A percentile compares a stretch with the other conserved stretches of the same genome.
These are phyloP conservation scores for Drosophila tani DNA, from an alignment of 1,140 invertebrate species.

Conservation along the genomic window DNA sequence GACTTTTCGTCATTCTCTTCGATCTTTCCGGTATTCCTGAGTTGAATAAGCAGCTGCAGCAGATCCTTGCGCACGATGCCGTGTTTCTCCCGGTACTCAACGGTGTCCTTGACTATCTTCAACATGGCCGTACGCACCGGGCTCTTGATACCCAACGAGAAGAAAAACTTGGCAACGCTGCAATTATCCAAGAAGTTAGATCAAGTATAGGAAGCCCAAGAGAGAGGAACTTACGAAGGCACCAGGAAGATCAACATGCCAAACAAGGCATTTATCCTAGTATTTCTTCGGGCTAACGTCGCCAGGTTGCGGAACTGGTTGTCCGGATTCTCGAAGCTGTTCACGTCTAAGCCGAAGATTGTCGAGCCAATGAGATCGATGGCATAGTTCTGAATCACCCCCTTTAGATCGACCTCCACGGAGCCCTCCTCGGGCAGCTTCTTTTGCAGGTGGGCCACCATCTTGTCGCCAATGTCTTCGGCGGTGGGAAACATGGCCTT, in stretches of 20 bases:
- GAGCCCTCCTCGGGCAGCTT: slow-evolving; percentile 40
- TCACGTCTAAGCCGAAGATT: slow-evolving; percentile 74
- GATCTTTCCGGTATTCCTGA: slow-evolving; percentile 85
- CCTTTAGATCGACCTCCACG: slow-evolving; percentile 64
- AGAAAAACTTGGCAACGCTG: slow-evolving; percentile 56
- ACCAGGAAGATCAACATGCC: slow-evolving; percentile 65
- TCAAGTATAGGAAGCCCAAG: fast-evolving
- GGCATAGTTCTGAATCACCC: slow-evolving; percentile 65
- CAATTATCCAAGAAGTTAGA: background rate
- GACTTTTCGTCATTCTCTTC: slow-evolving; percentile 66
- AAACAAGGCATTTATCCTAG: slow-evolving; percentile 29
- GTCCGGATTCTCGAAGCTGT: slow-evolving; percentile 69
- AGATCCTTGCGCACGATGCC: slow-evolving; percentile 86
- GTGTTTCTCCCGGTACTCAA: slow-evolving; percentile 86
- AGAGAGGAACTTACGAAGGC: slow-evolving; percentile 58
- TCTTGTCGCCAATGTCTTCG: slow-evolving; percentile 82
- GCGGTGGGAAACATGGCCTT: slow-evolving; percentile 86
- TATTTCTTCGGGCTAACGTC: slow-evolving; percentile 10
- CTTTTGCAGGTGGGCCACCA: slow-evolving; percentile 69
- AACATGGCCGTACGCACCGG: slow-evolving; percentile 41
- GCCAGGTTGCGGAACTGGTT: slow-evolving; percentile 67
- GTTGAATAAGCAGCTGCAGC: slow-evolving; percentile 86
- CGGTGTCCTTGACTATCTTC: slow-evolving; percentile 86
- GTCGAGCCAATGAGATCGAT: slow-evolving; percentile 75
- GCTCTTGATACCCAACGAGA: slow-evolving; percentile 56